Evolutionary conservation across 2,888 invertebrate genomes (phyloP).

Genomic region (Acheta domesticus): DNA sequence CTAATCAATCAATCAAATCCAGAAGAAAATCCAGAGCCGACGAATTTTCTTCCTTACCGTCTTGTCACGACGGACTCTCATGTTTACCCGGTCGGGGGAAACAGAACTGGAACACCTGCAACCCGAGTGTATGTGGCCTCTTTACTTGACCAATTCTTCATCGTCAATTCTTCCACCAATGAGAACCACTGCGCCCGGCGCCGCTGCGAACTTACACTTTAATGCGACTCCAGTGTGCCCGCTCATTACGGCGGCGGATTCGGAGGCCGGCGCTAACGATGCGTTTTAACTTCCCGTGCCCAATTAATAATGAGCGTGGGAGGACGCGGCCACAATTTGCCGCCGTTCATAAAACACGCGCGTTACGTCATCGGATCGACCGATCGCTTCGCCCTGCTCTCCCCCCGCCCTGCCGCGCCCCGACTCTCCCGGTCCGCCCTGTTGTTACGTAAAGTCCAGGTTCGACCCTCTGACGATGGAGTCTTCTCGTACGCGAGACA

Average conservation of each 20-base stretch:
- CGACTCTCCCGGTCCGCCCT: background rate
- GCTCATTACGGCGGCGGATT: constrained; percentile 4
- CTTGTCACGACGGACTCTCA: too few relatives aligned
- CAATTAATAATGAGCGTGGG: constrained; percentile 18
- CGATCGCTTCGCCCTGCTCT: background rate
- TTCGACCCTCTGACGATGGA: background rate
- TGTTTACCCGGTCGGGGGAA: too few relatives aligned
- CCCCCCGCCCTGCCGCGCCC: background rate
- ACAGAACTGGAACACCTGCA: too few relatives aligned
- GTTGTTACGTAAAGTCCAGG: background rate
- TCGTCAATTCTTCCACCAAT: too few relatives aligned
- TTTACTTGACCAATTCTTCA: too few relatives aligned
- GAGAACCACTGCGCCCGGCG: too few relatives aligned
- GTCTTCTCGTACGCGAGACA: background rate
- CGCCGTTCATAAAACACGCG: constrained; percentile 18
- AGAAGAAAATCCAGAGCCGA: too few relatives aligned
- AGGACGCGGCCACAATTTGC: constrained; percentile 7
- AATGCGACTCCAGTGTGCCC: background rate
- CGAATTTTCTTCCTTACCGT: too few relatives aligned
- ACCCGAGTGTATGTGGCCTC: too few relatives aligned
- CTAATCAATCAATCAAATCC: too few relatives aligned
- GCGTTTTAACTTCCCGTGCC: constrained; percentile 8
- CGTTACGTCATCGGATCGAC: background rate
- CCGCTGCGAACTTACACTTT: background rate
- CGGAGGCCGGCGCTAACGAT: background rate